phyloP scores from a whole-genome alignment of 2,888 invertebrate genomes.

The Hipparchia sbordonii region DNA sequence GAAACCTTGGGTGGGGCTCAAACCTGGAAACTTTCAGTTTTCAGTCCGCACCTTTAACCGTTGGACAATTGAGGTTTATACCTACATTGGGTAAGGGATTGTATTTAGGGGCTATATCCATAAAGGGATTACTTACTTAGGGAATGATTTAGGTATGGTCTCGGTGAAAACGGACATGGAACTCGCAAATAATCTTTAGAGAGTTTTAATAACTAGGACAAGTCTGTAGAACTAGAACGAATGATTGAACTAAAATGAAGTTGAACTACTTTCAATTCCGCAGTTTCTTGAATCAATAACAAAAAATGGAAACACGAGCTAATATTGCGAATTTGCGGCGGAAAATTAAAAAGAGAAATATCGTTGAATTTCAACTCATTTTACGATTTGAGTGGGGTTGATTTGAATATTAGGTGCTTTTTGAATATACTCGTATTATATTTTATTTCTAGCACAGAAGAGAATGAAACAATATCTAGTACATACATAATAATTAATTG shows the following conservation, averaged over 20 bases:
- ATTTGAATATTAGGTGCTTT: neutral
- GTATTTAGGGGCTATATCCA: too few species aligned
- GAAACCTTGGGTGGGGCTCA: too few species aligned
- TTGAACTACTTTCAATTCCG: conserved; percentile 17
- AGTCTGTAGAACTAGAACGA: conserved; percentile 1
- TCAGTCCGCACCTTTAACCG: too few species aligned
- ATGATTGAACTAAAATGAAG: conserved; percentile 13
- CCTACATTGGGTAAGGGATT: too few species aligned
- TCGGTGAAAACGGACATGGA: too few species aligned
- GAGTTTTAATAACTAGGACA: conserved; percentile 5
- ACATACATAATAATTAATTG: too few species aligned
- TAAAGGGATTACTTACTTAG: too few species aligned
- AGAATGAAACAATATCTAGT: neutral
- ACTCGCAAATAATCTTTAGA: too few species aligned
- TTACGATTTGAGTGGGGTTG: neutral
- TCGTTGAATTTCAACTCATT: neutral
- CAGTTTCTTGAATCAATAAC: conserved; percentile 15
- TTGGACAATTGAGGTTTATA: too few species aligned
- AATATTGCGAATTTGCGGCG: conserved; percentile 6
- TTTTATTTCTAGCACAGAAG: neutral
- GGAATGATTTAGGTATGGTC: too few species aligned
- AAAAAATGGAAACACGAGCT: conserved; percentile 10
- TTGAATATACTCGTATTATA: neutral
- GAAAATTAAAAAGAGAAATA: neutral
- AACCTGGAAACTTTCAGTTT: too few species aligned